Base-by-base conservation (phyloP, 1,140 invertebrate species). In the Pseudobourletiella spinata region DNA sequence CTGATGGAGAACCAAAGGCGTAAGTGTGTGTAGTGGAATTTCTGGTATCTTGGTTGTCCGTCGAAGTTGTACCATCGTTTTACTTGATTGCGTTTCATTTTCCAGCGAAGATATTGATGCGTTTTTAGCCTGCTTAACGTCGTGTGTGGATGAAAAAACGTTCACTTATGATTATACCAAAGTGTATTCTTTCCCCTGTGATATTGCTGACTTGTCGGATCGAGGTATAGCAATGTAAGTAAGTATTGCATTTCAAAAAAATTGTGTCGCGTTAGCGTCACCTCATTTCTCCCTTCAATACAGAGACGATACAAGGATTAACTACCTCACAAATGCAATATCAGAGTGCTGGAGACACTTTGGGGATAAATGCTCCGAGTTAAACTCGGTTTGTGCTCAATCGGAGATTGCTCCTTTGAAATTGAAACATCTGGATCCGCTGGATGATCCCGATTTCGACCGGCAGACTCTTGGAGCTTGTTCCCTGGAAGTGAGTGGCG, bases 101-200 rank as follows among this genome's bases (percentile, higher is more conserved):
- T 20, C 39, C 18, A 63, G 6, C 16, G 8, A 55, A 11, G 20
- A 3, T 54, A 29, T 22, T 18, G 68, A 70, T 43, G 57, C 55
- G 3, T 67, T 59, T 28, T 67, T 70, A 44, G 55, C 63, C n/a
- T 26, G 29, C 8, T 18, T 70, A 15, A 57, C 62, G 16, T 51
- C 54, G 18, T 70, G 60, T 29, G 16, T 70, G n/a, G 68, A 70
- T 25, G 44, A 62, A 14, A 70, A 59, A 30, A 24, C 39, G 15
- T 57, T 70, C n/a, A 57, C 67, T 29, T 66, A 64, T 42, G 68
- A 70, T 50, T 70, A 70, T 44, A 66, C 61, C 20, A 65, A 57
- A n/a, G 50, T 57, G 1, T 70, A 32, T 55, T 61, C 68, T 29
- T 70, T 70, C 22, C 54, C 43, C 16, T 16, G 20, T 32, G 68